phyloP scores from a whole-genome alignment of 2,113 vertebrate species.

The Thalassoma bifasciatum region DNA sequence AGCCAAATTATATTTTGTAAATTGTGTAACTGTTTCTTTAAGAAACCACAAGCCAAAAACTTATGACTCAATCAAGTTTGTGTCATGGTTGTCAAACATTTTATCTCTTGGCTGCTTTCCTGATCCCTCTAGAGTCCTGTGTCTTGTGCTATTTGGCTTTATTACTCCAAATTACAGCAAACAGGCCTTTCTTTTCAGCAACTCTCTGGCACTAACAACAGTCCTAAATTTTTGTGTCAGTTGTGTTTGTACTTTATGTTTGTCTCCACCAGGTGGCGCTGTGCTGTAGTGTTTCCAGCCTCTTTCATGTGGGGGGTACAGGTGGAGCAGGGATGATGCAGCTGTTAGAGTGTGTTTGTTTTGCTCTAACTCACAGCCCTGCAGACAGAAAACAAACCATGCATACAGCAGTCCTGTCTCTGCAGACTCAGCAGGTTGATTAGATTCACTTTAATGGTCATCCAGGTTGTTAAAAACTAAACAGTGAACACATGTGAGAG shows the following conservation, averaged over 20 bases:
- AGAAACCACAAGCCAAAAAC: background rate
- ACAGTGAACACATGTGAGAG: conserved; percentile 61
- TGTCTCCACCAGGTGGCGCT: conserved; percentile 71
- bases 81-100: conserved; percentile 1
- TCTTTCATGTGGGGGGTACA: conserved; percentile 61
- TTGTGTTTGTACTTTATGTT: conserved; percentile 36
- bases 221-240: background rate
- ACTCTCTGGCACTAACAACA: background rate
- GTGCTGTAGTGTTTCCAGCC: conserved; percentile 71
- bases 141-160: fast-evolving
- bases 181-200: background rate
- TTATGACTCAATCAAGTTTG: conserved; percentile 1
- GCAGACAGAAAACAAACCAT: background rate
- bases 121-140: background rate
- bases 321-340: conserved; percentile 58
- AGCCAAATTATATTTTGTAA: conserved; percentile 2
- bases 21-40: background rate
- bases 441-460: conserved; percentile 25
- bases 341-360: conserved; percentile 30
- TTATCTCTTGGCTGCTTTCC: background rate
- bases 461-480: conserved; percentile 40
- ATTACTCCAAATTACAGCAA: conserved; percentile 6
- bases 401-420: background rate
- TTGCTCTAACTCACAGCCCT: conserved; percentile 12
- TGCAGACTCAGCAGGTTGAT: conserved; percentile 24